Evolutionary conservation across 2,797 vertebrate genomes (phyloP).

Genomic region (Gallinago stenura): DNA sequence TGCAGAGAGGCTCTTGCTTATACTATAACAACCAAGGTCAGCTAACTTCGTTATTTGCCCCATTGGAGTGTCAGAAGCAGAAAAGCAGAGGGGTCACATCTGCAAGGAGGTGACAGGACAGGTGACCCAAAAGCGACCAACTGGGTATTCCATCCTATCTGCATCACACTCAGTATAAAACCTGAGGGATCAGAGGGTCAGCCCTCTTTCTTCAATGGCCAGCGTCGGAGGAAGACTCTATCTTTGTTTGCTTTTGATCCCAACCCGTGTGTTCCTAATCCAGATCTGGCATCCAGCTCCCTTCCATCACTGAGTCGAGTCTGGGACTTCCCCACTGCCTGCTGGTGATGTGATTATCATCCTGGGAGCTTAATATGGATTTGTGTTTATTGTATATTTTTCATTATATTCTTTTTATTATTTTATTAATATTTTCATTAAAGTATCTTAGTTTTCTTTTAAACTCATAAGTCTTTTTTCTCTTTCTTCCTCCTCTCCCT

Average conservation of each 20-base stretch:
- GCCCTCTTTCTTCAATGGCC: neutral
- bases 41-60: neutral
- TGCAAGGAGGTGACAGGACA: neutral
- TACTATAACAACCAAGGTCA: neutral
- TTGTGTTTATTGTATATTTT: neutral
- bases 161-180: neutral
- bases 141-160: neutral
- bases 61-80: neutral
- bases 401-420: neutral
- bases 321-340: neutral
- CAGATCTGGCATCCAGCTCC: neutral
- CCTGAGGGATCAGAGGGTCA: neutral
- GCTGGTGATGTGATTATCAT: neutral
- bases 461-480: neutral
- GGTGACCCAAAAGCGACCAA: neutral
- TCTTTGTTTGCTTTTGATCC: neutral
- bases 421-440: neutral
- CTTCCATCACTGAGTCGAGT: neutral
- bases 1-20: neutral
- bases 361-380: neutral
- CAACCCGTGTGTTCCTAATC: neutral
- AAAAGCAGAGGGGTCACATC: neutral
- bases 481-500: neutral
- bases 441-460: neutral
- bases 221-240: neutral